Percentiles rank a stretch among this genome's conserved stretches.
Evolutionary conservation across 2,888 invertebrate species (phyloP).

Genomic region (Stegana nigrithorax): DNA sequence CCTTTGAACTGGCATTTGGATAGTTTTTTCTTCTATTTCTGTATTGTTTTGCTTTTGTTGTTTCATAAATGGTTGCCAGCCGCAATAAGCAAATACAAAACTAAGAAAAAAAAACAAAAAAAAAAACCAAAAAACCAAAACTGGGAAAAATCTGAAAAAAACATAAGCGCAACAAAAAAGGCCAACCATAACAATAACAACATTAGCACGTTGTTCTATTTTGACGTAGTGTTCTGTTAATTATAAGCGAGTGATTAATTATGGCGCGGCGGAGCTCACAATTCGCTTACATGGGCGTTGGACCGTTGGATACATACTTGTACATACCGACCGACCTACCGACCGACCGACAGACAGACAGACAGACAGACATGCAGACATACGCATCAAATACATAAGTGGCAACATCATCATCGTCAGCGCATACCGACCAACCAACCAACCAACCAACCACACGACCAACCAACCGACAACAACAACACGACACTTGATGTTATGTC

Average conservation of each 20-base stretch:
- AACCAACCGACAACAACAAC: not conserved
- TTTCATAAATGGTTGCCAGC: not conserved
- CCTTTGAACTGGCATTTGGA: constrained; percentile 23
- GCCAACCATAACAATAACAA: constrained; percentile 8
- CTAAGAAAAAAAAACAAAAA: not conserved
- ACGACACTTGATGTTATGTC: constrained; percentile 9
- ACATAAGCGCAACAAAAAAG: not conserved
- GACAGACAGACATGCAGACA: not conserved
- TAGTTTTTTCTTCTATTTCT: too few relatives aligned
- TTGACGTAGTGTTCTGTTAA: constrained; percentile 50
- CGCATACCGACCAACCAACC: too few relatives aligned
- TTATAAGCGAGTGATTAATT: constrained; percentile 58
- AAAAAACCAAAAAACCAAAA: constrained; percentile 41
- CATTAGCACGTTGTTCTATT: constrained; percentile 56
- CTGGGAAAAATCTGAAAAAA: constrained; percentile 30
- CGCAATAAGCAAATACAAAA: not conserved
- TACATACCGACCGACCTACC: too few relatives aligned
- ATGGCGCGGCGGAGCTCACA: too few relatives aligned
- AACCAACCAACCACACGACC: not conserved
- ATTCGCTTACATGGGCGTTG: too few relatives aligned
- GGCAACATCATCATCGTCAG: constrained; percentile 14
- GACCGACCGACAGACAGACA: not conserved
- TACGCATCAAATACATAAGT: constrained; percentile 5
- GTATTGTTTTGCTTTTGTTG: too few relatives aligned
- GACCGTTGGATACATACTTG: too few relatives aligned